Percentiles rank a stretch among this genome's conserved stretches.
These are phyloP conservation scores for Phortica variegata DNA, from an alignment of 1,140 invertebrate genomes.

Conservation along the genomic window DNA sequence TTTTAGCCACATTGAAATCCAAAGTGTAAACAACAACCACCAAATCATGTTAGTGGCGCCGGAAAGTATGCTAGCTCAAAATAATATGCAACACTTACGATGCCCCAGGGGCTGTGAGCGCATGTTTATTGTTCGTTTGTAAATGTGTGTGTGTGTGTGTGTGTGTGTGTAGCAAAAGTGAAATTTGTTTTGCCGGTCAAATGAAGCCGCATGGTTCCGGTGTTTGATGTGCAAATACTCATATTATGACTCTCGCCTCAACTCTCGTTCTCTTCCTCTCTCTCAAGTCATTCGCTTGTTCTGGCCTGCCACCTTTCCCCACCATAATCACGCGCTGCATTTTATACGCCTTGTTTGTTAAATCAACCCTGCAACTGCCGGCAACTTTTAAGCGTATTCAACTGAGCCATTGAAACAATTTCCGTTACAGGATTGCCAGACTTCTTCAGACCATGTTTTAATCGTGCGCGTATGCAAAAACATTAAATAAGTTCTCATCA, in stretches of 20 bases:
- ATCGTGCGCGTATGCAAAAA: no score
- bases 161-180: conserved; percentile 26
- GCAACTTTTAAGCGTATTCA: no score
- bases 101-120: conserved; percentile 30
- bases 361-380: conserved; percentile 52
- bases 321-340: conserved; percentile 24
- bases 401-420: no score
- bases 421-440: no score
- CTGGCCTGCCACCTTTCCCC: conserved; percentile 11
- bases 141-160: conserved; percentile 2
- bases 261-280: conserved; percentile 16
- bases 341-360: conserved; percentile 48
- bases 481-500: no score
- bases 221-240: conserved; percentile 54
- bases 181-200: conserved; percentile 38
- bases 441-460: no score
- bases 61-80: conserved; percentile 31
- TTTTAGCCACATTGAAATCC: no score
- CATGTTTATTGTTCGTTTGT: neutral
- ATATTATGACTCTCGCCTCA: conserved; percentile 17
- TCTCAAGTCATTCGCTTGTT: neutral
- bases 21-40: conserved; percentile 13
- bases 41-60: conserved; percentile 16
- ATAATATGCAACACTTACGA: conserved; percentile 41
- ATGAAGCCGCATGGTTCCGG: conserved; percentile 30